Percentiles rank a stretch among this genome's conserved stretches.
These are phyloP conservation scores for Sebastiscus tertius DNA, from an alignment of 2,797 vertebrate species.

Conservation along the genomic window DNA sequence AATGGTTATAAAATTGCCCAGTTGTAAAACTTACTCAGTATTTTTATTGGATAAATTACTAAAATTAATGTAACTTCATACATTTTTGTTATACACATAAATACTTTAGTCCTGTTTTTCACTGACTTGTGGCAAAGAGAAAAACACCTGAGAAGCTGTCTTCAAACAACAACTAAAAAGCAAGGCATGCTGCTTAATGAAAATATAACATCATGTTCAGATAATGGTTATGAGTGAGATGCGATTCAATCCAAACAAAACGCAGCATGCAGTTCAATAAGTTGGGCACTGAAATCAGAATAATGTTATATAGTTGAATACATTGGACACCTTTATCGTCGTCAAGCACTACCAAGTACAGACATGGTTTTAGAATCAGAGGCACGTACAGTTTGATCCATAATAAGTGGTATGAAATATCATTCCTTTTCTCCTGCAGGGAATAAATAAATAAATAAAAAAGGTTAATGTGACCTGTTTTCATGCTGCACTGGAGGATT, in stretches of 20 bases:
- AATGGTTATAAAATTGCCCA: conserved; percentile 22
- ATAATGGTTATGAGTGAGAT: conserved; percentile 33
- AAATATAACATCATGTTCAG: conserved; percentile 28
- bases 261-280: conserved; percentile 67
- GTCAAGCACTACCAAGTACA: conserved; percentile 71
- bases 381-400: conserved; percentile 76
- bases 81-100: conserved; percentile 18
- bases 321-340: conserved; percentile 52
- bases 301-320: conserved; percentile 66
- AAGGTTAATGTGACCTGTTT: conserved; percentile 60
- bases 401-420: conserved; percentile 58
- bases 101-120: conserved; percentile 29
- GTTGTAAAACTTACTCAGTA: conserved; percentile 25
- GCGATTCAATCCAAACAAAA: conserved; percentile 55
- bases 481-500: conserved; percentile 63
- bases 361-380: conserved; percentile 75
- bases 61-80: conserved; percentile 8
- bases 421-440: conserved; percentile 65
- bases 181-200: conserved; percentile 51
- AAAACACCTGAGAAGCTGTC: conserved; percentile 69
- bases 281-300: conserved; percentile 58
- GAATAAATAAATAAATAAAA: conserved; percentile 79
- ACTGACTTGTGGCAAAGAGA: conserved; percentile 43
- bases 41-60: conserved; percentile 22
- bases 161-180: neutral